A percentile compares a stretch with the other conserved stretches of the same genome.
Evolutionary conservation across 1,140 invertebrate genomes (phyloP).

Genomic region (Apis florea): DNA sequence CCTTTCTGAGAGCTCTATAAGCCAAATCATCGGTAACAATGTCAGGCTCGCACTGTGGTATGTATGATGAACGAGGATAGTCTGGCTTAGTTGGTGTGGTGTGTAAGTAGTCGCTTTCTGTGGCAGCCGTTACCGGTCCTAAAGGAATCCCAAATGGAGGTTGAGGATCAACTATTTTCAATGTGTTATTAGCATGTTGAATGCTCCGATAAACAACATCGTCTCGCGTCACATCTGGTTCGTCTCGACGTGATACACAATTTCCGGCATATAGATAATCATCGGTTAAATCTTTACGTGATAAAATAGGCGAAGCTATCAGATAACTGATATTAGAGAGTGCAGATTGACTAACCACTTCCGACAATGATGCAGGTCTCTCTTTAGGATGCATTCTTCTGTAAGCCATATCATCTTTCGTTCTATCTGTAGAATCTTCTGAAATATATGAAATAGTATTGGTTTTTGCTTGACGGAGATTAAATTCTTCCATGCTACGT

Average conservation of each 20-base stretch:
- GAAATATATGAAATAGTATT: background rate
- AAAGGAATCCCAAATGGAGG: constrained; percentile 94
- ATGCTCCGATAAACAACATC: constrained; percentile 91
- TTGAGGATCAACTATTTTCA: constrained; percentile 85
- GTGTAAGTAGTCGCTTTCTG: constrained; percentile 91
- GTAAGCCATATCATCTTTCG: constrained; percentile 90
- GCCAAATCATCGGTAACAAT: constrained; percentile 93
- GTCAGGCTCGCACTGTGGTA: constrained; percentile 87
- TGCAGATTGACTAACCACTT: constrained; percentile 79
- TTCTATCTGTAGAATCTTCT: constrained; percentile 81
- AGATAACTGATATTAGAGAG: constrained; percentile 87
- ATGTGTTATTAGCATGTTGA: constrained; percentile 86
- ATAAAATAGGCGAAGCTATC: constrained; percentile 85
- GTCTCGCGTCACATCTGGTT: constrained; percentile 91
- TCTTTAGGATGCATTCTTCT: constrained; percentile 85
- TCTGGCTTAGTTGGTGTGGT: constrained; percentile 82
- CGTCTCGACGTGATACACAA: constrained; percentile 76
- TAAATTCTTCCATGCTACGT: constrained; percentile 82
- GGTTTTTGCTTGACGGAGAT: constrained; percentile 51
- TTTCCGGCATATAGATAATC: constrained; percentile 19
- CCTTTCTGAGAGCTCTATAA: constrained; percentile 90
- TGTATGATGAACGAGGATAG: constrained; percentile 82
- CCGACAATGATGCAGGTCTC: constrained; percentile 77
- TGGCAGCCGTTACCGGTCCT: constrained; percentile 87
- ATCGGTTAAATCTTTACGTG: constrained; percentile 42